These are phyloP conservation scores for Xestia sexstrigata DNA, from an alignment of 2,888 invertebrate species.

Conservation along the genomic window DNA sequence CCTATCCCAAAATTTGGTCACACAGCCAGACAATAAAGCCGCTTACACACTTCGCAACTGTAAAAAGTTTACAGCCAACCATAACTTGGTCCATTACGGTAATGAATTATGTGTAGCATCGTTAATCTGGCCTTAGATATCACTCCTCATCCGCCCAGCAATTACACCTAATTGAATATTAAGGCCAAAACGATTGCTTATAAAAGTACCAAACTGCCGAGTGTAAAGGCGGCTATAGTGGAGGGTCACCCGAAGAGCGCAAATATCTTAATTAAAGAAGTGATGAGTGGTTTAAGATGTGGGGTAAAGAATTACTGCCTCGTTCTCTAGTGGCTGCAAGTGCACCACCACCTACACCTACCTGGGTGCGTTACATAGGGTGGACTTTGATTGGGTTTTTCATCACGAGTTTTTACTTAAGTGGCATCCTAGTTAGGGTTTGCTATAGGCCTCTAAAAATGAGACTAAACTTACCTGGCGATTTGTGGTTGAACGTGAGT, in stretches of 20 bases:
- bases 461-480: neutral
- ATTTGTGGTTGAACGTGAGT: neutral
- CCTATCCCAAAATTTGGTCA: neutral
- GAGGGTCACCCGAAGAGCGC: slow-evolving; percentile 22
- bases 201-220: slow-evolving; percentile 79
- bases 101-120: slow-evolving; percentile 85
- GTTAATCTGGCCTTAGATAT: slow-evolving; percentile 79
- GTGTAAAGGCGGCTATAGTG: slow-evolving; percentile 66
- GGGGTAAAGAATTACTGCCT: neutral
- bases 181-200: slow-evolving; percentile 83
- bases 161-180: slow-evolving; percentile 88
- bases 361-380: neutral
- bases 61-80: slow-evolving; percentile 81
- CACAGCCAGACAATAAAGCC: slow-evolving; percentile 59
- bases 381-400: neutral
- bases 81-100: slow-evolving; percentile 85
- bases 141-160: slow-evolving; percentile 81
- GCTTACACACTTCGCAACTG: slow-evolving; percentile 70
- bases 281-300: slow-evolving; percentile 1
- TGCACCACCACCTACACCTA: neutral
- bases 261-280: slow-evolving; percentile 37
- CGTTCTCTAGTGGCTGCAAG: neutral
- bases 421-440: neutral
- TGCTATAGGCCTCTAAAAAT: neutral
- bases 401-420: neutral